A percentile compares a stretch with the other conserved stretches of the same genome.
These are phyloP conservation scores for Tinea semifulvella DNA, from an alignment of 2,888 invertebrate species.

Conservation along the genomic window DNA sequence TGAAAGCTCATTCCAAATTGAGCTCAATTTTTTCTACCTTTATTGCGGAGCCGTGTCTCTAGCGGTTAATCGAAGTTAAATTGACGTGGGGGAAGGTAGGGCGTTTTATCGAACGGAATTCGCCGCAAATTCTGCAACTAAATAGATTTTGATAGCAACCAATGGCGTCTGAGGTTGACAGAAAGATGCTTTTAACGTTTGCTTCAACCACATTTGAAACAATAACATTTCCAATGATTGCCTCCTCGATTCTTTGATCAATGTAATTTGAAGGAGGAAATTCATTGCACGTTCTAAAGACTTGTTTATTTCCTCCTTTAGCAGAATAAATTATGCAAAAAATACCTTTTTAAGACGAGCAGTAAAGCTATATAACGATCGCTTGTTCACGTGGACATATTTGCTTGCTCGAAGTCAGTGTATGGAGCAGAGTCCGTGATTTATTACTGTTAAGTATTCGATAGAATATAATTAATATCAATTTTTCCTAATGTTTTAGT, in stretches of 20 bases:
- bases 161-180: slow-evolving; percentile 16
- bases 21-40: slow-evolving; percentile 22
- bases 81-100: slow-evolving; percentile 28
- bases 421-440: too few relatives aligned
- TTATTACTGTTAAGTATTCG: too few relatives aligned
- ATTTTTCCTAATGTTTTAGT: too few relatives aligned
- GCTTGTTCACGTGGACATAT: too few relatives aligned
- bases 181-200: slow-evolving; percentile 1
- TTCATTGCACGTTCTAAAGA: too few relatives aligned
- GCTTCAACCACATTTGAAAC: not conserved
- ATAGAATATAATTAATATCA: too few relatives aligned
- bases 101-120: slow-evolving; percentile 10
- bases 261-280: too few relatives aligned
- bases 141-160: slow-evolving; percentile 30
- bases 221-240: slow-evolving; percentile 1
- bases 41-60: slow-evolving; percentile 27
- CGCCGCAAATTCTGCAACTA: slow-evolving; percentile 18
- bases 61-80: slow-evolving; percentile 41
- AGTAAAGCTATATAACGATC: too few relatives aligned
- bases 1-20: slow-evolving; percentile 12
- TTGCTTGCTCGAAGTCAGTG: too few relatives aligned
- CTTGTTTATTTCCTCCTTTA: too few relatives aligned
- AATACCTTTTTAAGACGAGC: too few relatives aligned
- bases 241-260: not conserved
- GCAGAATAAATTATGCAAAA: too few relatives aligned